Evolutionary conservation across 2,888 invertebrate species (phyloP).

Genomic region (Hyppa rectilinea): DNA sequence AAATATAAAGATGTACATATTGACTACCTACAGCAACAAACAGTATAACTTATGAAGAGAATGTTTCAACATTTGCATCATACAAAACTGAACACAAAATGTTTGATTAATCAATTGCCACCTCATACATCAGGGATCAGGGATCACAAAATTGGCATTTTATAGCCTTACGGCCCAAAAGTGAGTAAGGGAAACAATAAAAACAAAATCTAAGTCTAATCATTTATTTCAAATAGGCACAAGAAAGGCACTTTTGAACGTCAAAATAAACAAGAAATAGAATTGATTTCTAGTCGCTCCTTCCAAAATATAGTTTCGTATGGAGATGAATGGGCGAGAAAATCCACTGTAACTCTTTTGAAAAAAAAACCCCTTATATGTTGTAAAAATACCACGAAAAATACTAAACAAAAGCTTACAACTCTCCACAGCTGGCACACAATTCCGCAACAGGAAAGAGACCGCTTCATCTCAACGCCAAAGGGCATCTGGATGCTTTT

Average conservation of each 20-base stretch:
- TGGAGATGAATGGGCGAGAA: too few species aligned
- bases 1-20: background rate
- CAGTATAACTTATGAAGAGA: background rate
- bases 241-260: too few species aligned
- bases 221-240: too few species aligned
- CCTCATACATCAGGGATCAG: too few species aligned
- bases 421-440: conserved; percentile 92
- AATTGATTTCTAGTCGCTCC: too few species aligned
- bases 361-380: too few species aligned
- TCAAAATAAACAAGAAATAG: too few species aligned
- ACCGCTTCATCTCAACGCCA: conserved; percentile 92
- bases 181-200: background rate
- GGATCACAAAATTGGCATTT: too few species aligned
- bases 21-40: background rate
- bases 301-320: too few species aligned
- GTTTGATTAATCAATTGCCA: background rate
- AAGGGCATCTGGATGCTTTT: conserved; percentile 96
- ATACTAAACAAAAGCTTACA: conserved; percentile 16
- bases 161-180: too few species aligned
- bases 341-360: too few species aligned
- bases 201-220: background rate
- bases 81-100: background rate
- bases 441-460: conserved; percentile 93
- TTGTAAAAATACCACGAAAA: conserved; percentile 1
- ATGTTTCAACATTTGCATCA: background rate